phyloP scores from a whole-genome alignment of 2,113 vertebrate species.

The Ibidorhyncha struthersii region DNA sequence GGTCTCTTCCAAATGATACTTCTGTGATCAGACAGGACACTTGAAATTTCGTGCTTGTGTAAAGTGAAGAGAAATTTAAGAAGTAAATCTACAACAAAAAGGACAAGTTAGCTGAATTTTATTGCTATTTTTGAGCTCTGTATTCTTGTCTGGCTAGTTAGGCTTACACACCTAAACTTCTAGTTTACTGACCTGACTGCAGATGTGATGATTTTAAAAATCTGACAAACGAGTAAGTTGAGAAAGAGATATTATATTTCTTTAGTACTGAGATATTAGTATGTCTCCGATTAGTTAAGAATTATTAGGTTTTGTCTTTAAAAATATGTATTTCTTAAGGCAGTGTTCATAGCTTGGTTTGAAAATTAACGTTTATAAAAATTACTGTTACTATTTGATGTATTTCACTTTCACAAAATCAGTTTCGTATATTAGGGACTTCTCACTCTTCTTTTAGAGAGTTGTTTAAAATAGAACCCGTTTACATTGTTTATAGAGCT shows the following conservation, averaged over 20 bases:
- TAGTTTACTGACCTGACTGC: neutral
- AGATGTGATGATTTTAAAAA: neutral
- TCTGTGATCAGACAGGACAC: neutral
- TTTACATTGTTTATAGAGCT: neutral
- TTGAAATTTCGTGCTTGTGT: neutral
- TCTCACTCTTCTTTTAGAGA: neutral
- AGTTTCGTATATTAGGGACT: neutral
- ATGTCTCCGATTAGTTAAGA: neutral
- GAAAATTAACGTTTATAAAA: neutral
- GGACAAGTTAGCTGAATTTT: neutral
- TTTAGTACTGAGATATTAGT: too few species aligned
- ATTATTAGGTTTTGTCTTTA: neutral
- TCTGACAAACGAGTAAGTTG: neutral
- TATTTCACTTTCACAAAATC: slow-evolving; percentile 3
- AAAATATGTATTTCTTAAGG: neutral
- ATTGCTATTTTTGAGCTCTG: neutral
- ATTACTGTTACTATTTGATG: neutral
- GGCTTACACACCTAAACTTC: neutral
- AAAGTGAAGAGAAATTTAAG: neutral
- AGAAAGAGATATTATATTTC: neutral
- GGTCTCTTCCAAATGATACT: neutral
- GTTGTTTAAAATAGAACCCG: neutral
- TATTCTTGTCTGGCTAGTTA: neutral
- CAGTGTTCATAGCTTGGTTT: neutral
- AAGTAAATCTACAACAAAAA: neutral